Evolutionary conservation across 2,888 invertebrate species (phyloP), one percentile per base, ranked within the genome.

Genomic region (Polietes domitor): DNA sequence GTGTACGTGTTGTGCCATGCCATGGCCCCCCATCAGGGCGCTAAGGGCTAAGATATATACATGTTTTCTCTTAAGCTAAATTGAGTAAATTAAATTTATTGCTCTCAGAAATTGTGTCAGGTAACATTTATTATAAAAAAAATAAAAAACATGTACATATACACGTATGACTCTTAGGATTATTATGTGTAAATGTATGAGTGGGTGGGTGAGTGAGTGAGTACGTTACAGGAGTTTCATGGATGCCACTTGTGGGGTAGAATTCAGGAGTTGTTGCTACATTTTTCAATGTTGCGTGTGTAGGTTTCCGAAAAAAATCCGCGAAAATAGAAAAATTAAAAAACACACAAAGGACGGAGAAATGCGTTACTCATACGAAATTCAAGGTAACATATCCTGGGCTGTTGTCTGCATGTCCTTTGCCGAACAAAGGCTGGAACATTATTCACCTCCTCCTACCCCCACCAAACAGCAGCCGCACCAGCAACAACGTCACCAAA

Each of bases 71-170:
- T 43, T 41, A 37, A 24, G 21, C 58, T 58, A 77, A 47, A n/a
- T 61, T 77, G 37, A 83, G 87, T 84, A 89, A 89, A 90, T 90
- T 88, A 89, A 89, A 90, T 90, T 90, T 90, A 90, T 90, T 88
- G 88, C 88, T 87, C 72, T 78, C 63, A 77, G 77, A 79, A 55
- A 81, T 47, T 77, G 50, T 78, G 76, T 75, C 85, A 68, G 72
- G 70, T 55, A 47, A 53, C 79, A 81, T 84, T 85, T 74, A 83
- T 85, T 77, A 65, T 63, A 26, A 53, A 17, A 19, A 73, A 76
- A 32, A 15, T 32, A 41, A 10, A 41, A 47, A 47, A 50, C 37
- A 58, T 41, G 9, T 41, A 65, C 10, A 26, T 41, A 41, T 26
- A 24, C 26, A 19, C 28, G 28, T 19, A 5, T 63, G 21, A 17